Conservation (phyloP, 2,888 invertebrate genomes). For the Agapostemon virescens region DNA sequence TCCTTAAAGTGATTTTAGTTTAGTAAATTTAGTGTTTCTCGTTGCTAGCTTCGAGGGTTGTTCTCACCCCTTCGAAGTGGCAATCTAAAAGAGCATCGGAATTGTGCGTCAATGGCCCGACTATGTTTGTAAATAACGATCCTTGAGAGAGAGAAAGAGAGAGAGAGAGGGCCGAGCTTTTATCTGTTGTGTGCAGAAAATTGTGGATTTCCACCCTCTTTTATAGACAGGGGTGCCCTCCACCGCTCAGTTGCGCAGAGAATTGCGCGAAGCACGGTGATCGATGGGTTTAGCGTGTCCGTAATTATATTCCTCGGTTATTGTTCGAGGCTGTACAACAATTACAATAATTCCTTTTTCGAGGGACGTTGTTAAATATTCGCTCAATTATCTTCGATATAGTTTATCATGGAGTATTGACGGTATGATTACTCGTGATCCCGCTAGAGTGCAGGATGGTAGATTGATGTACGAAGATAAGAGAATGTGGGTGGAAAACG, state of each 20-base stretch:
- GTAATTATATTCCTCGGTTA: background rate
- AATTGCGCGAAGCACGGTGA: background rate
- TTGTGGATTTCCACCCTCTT: conserved; percentile 7
- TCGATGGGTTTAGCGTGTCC: background rate
- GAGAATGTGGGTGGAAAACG: background rate
- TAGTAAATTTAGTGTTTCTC: background rate
- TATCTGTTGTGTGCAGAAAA: conserved; percentile 6
- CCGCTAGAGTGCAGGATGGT: background rate
- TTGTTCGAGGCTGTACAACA: background rate
- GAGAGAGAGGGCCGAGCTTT: background rate
- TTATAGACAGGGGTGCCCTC: background rate
- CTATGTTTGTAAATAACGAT: conserved; percentile 8
- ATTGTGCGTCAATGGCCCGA: conserved; percentile 1
- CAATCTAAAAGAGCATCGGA: background rate
- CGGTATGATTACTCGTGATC: conserved; percentile 1
- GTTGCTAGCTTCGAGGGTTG: background rate
- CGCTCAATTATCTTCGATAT: background rate
- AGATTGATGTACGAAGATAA: background rate
- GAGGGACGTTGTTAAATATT: background rate
- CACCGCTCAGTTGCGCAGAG: conserved; percentile 5
- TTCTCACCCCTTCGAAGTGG: background rate
- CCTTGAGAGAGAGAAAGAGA: conserved; percentile 7
- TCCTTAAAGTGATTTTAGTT: background rate
- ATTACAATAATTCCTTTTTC: background rate
- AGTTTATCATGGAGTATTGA: background rate